Evolutionary conservation across 1,140 invertebrate species (phyloP).

Genomic region (Cydia fagiglandana): DNA sequence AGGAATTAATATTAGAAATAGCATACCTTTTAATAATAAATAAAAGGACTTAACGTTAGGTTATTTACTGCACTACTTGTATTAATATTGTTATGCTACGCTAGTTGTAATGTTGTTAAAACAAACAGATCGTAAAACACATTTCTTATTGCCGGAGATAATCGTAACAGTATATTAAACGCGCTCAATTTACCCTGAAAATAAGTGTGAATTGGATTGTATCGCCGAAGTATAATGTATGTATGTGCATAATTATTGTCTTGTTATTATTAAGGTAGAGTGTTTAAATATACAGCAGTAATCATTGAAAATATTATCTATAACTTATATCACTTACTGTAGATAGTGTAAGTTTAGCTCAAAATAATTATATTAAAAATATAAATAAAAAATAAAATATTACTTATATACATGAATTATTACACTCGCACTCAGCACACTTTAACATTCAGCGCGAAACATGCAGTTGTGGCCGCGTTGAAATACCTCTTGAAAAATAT

Average conservation of each 20-base stretch:
- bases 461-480: too few relatives aligned
- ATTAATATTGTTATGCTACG: not conserved
- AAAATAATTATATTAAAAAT: too few relatives aligned
- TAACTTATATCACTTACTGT: not conserved
- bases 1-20: too few relatives aligned
- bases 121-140: constrained; percentile 22
- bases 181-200: constrained; percentile 14
- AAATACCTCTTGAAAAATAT: too few relatives aligned
- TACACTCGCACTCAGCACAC: too few relatives aligned
- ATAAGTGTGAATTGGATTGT: constrained; percentile 1
- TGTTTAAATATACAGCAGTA: constrained; percentile 7
- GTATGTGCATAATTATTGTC: not conserved
- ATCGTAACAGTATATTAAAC: constrained; percentile 18
- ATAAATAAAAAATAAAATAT: too few relatives aligned
- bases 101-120: constrained; percentile 11
- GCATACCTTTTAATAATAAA: too few relatives aligned
- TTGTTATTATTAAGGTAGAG: not conserved
- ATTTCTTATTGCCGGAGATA: constrained; percentile 8
- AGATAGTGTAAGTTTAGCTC: too few relatives aligned
- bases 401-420: too few relatives aligned
- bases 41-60: too few relatives aligned
- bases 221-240: not conserved
- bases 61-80: too few relatives aligned
- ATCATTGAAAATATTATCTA: not conserved
- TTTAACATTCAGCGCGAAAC: too few relatives aligned